These are phyloP conservation scores for Synanthedon formicaeformis DNA, from an alignment of 2,888 invertebrate species.

Conservation along the genomic window DNA sequence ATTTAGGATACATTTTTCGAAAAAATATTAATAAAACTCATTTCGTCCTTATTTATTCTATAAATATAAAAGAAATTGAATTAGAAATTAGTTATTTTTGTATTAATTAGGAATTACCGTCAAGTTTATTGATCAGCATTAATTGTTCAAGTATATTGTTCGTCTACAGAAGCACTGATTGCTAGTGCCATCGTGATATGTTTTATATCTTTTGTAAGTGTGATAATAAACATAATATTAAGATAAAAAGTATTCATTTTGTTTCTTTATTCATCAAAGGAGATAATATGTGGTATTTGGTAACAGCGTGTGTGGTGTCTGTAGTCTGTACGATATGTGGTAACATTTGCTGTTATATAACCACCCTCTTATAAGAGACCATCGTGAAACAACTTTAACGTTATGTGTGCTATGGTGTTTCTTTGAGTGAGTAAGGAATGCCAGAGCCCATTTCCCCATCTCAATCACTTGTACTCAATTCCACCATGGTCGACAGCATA, in stretches of 20 bases:
- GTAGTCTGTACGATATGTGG: no score
- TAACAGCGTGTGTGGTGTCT: no score
- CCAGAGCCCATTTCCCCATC: no score
- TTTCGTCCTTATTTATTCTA: slow-evolving; percentile 22
- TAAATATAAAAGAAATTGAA: neutral
- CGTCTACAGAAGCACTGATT: slow-evolving; percentile 59
- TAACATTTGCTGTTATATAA: no score
- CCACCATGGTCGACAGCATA: no score
- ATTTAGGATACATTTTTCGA: slow-evolving; percentile 5
- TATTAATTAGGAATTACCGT: neutral
- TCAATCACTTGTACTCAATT: no score
- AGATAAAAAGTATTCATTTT: slow-evolving; percentile 25
- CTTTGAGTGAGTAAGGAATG: no score
- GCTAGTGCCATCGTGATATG: slow-evolving; percentile 69
- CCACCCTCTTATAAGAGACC: no score
- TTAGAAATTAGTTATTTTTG: neutral
- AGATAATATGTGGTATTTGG: no score
- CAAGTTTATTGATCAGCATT: neutral
- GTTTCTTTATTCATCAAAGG: slow-evolving; percentile 17
- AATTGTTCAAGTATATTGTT: neutral
- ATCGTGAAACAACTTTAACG: no score
- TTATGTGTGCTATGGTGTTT: no score
- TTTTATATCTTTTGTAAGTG: slow-evolving; percentile 68
- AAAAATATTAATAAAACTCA: slow-evolving; percentile 13
- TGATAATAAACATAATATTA: slow-evolving; percentile 65